Percentiles rank a stretch among this genome's conserved stretches.
phyloP scores from a whole-genome alignment of 2,888 invertebrate species.

The Zelleria hepariella region DNA sequence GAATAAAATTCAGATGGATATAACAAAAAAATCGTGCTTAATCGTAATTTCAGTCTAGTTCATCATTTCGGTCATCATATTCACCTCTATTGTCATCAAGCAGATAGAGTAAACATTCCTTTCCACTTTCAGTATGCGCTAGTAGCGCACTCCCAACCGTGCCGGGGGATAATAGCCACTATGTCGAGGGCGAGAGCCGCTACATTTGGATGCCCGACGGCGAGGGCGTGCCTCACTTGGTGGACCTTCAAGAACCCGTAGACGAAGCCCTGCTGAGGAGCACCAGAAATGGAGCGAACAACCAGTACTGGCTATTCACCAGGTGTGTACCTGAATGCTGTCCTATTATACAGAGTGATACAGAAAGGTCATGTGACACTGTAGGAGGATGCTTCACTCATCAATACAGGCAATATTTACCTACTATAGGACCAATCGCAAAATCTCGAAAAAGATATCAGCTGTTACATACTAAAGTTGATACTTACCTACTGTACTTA shows the following conservation, averaged over 20 bases:
- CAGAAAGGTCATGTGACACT: too few relatives aligned
- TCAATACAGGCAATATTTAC: too few relatives aligned
- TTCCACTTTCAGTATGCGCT: conserved; percentile 22
- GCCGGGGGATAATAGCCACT: conserved; percentile 41
- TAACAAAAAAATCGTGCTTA: neutral
- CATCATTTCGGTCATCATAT: neutral
- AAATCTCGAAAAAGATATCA: too few relatives aligned
- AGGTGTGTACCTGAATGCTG: conserved; percentile 22
- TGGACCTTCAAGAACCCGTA: conserved; percentile 35
- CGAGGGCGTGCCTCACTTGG: conserved; percentile 32
- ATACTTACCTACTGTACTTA: too few relatives aligned
- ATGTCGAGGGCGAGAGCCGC: conserved; percentile 39
- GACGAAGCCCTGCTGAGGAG: conserved; percentile 17
- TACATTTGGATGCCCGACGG: conserved; percentile 47
- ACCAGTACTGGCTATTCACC: conserved; percentile 44
- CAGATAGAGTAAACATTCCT: neutral
- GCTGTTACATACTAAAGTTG: too few relatives aligned
- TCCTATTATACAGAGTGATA: too few relatives aligned
- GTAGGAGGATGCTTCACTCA: too few relatives aligned
- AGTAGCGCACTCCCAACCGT: conserved; percentile 24
- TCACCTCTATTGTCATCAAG: neutral
- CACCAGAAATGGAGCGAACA: conserved; percentile 40
- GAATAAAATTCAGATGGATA: too few relatives aligned
- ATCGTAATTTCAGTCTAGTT: neutral
- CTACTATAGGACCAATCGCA: too few relatives aligned